Conservation (phyloP, 1,140 invertebrate genomes). For the Drosophila carrolli region DNA sequence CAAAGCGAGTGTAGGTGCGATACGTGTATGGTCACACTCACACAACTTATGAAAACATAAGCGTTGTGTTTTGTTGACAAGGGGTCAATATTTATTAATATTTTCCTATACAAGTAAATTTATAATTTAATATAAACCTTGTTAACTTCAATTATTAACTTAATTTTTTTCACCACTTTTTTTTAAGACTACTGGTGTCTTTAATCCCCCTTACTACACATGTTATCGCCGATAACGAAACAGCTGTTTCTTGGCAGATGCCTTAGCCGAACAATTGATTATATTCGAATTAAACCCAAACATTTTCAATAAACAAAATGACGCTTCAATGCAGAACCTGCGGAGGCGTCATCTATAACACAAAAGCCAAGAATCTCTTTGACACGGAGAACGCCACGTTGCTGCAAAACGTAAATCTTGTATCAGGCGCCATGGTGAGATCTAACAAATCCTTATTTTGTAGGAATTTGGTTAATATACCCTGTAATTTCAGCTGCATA, state of each 20-base stretch:
- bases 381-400: constrained; percentile 29
- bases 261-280: constrained; percentile 19
- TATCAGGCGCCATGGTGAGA: constrained; percentile 44
- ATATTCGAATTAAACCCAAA: constrained; percentile 1
- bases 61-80: not conserved
- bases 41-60: not conserved
- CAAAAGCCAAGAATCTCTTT: constrained; percentile 60
- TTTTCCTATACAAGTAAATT: not conserved
- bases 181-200: not conserved
- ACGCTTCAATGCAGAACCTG: constrained; percentile 57
- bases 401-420: constrained; percentile 35
- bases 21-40: not conserved
- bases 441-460: not conserved
- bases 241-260: constrained; percentile 9
- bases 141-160: too few species aligned
- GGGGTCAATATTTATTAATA: not conserved
- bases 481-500: constrained; percentile 25
- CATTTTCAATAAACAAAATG: constrained; percentile 24
- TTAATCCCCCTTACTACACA: not conserved
- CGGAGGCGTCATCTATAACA: constrained; percentile 57
- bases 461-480: not conserved
- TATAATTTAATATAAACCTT: not conserved
- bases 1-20: too few species aligned
- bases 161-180: too few species aligned
- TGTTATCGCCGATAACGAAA: not conserved